Evolutionary conservation across 2,888 invertebrate species (phyloP), one percentile per base, ranked within the genome.

Genomic region (Synanthedon vespiformis): DNA sequence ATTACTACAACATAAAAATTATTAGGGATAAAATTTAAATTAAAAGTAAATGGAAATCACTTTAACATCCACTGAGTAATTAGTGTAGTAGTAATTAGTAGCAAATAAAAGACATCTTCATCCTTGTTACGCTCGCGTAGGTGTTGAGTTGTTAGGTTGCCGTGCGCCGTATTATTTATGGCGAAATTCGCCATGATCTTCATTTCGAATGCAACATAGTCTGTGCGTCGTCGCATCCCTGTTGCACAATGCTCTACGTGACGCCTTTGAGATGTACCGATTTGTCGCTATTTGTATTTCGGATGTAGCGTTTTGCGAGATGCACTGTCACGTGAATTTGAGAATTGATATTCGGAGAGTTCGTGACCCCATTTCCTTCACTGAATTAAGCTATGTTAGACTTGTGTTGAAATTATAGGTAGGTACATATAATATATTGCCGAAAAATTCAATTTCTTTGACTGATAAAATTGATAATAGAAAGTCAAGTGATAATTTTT

Each of bases 191-290:
- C 48, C 11, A 48, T 22, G 22, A 22, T 41, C 49, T 58, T 69
- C 61, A 61, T 64, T 72, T 61, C 60, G 57, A 57, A 68, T 67
- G 65, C 63, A 58, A 61, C 60, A 61, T 61, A 60, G 58, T 50
- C 58, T 52, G 57, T 56, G 56, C 67, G 66, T 65, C 57, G 57
- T 53, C 57, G 67, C 70, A 68, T 66, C 75, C 68, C 67, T 68
- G 64, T 63, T 70, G 68, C 70, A 72, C 67, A 61, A 68, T 61
- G 63, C 64, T 68, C 34, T 48, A 48, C 71, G 70, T 69, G 72
- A 64, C 55, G 62, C 64, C 64, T 72, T 74, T 72, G 69, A 68
- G 68, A 70, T 66, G 64, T 59, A 69, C 73, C 74, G 72, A 72
- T 72, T 67, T 67, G 64, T 63, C 59, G 58, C 22, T 22, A 48